Base-by-base conservation (phyloP, 2,888 invertebrate genomes). In the Agrilus cyanescens region DNA sequence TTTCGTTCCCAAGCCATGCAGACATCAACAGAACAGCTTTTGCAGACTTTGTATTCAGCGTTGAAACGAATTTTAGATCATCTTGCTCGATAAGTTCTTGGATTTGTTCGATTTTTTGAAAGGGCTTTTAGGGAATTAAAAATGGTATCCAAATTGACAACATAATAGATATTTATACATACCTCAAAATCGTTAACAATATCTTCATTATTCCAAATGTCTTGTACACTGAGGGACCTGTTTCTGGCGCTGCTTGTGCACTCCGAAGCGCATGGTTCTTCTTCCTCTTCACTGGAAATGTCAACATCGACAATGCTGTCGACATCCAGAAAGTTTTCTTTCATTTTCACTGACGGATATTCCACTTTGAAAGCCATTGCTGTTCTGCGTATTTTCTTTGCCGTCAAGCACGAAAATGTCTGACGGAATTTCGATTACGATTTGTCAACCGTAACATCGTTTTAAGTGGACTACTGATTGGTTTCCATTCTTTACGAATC, bases 1-100 rank as follows among this genome's bases (percentile, higher is more conserved):
- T 66, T 34, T 66, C 64, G 41, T 75, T 71, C 5, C 76, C 78
- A 29, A 75, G 60, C 77, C 80, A 82, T 41, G 76, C 70, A 2
- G 79, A 71, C 58, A 80, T 68, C 12, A 82, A 59, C 1, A 76
- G 65, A 36, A 74, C 75, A 3, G 77, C 76, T 41, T 70, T 25
- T 25, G 25, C 10, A 10, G 25, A 25, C 10, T 25, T 25, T 4
- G 25, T 25, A 10, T 8, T 8, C 10, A 25, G 10, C 10, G 8
- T 25, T 25, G 25, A 25, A 37, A 76, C 55, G 7, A 72, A 61
- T 35, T 70, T 67, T 16, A 71, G 69, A 32, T 70, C 66, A 18
- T 69, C 60, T 12, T 70, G 71, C 7, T 66, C 58, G 47, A 75
- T 53, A 12, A 68, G 48, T 13, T 61, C 52, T 18, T 64, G 40